These are phyloP conservation scores for Apocheima hispidaria DNA, from an alignment of 2,888 invertebrate genomes.

Conservation along the genomic window DNA sequence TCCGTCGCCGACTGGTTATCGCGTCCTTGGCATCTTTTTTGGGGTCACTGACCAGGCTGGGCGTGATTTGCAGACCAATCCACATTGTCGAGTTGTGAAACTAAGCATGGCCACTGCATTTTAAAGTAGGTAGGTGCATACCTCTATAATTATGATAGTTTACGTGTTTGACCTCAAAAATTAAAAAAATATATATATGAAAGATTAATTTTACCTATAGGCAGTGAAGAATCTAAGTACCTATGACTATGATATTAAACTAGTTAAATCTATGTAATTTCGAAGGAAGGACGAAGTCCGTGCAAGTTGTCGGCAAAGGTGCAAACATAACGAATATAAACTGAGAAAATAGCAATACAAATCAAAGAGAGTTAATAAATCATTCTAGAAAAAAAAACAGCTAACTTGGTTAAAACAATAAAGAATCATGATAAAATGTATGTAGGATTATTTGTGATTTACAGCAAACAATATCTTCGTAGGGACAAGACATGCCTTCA, in stretches of 20 bases:
- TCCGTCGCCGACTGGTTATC: constrained; percentile 29
- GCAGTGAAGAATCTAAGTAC: neutral
- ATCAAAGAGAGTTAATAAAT: no score
- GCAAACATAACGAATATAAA: no score
- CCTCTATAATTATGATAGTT: neutral
- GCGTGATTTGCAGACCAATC: constrained; percentile 35
- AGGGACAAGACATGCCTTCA: neutral
- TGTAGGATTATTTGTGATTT: neutral
- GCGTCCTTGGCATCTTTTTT: constrained; percentile 50
- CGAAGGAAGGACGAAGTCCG: no score
- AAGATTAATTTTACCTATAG: neutral
- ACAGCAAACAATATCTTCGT: neutral
- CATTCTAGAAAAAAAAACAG: no score
- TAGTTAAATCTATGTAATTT: no score
- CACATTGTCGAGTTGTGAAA: neutral
- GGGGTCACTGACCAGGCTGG: constrained; percentile 37
- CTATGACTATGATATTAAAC: no score
- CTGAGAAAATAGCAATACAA: no score
- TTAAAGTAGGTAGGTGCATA: no score
- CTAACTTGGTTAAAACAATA: neutral
- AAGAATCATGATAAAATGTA: neutral
- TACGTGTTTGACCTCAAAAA: neutral
- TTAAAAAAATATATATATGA: neutral
- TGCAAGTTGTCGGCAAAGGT: no score
- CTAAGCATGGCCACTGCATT: neutral